phyloP scores from a whole-genome alignment of 2,888 invertebrate species.

The Furcula furcula region DNA sequence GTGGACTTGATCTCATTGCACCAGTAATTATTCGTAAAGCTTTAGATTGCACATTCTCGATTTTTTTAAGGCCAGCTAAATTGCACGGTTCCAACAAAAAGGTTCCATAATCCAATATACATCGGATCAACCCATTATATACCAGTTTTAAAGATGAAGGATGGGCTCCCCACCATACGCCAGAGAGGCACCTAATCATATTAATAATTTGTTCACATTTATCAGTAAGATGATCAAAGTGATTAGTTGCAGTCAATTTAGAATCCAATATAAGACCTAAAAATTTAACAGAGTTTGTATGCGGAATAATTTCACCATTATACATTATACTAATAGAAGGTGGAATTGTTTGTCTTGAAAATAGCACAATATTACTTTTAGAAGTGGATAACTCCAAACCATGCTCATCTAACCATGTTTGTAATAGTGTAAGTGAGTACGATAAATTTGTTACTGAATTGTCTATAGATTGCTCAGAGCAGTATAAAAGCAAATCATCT shows the following conservation, averaged over 20 bases:
- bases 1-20: constrained; percentile 28
- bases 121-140: constrained; percentile 21
- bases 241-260: constrained; percentile 5
- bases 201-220: constrained; percentile 13
- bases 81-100: constrained; percentile 20
- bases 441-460: constrained; percentile 1
- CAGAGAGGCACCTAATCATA: constrained; percentile 11
- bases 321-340: background rate
- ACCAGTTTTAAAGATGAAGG: constrained; percentile 16
- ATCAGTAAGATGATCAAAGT: constrained; percentile 5
- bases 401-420: constrained; percentile 5
- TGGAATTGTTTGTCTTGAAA: constrained; percentile 1
- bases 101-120: constrained; percentile 23
- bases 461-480: background rate
- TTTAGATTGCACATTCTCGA: constrained; percentile 22
- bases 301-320: background rate
- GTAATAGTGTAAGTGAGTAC: constrained; percentile 2
- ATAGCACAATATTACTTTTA: constrained; percentile 6
- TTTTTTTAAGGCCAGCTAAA: constrained; percentile 5
- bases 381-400: constrained; percentile 5
- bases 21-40: constrained; percentile 20
- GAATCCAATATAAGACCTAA: constrained; percentile 15
- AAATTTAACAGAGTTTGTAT: background rate
- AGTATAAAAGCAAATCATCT: constrained; percentile 13
- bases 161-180: constrained; percentile 23